Conservation (phyloP, 1,140 invertebrate genomes). For the Phymorhynchus buccinoides region DNA sequence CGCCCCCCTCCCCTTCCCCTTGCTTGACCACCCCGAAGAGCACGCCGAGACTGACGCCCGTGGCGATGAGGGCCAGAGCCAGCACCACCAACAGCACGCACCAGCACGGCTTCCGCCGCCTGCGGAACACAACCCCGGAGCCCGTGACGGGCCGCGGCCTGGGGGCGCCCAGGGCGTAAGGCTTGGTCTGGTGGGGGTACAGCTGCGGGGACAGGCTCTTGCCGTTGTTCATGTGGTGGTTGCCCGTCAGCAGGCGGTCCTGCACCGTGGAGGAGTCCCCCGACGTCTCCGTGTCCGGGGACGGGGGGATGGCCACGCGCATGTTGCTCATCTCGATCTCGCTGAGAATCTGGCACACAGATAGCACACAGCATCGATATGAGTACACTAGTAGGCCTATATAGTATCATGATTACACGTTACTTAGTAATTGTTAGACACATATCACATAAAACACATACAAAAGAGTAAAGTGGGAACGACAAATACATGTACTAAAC, state of each 20-base stretch:
- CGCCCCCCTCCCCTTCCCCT: not conserved
- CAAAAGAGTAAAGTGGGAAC: not conserved
- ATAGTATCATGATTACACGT: not conserved
- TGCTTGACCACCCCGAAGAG: slow-evolving; percentile 44
- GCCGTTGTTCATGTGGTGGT: slow-evolving; percentile 31
- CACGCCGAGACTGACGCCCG: slow-evolving; percentile 34
- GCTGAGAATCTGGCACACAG: slow-evolving; percentile 42
- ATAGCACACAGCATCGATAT: too few relatives aligned
- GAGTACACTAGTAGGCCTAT: not conserved
- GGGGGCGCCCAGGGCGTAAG: slow-evolving; percentile 27
- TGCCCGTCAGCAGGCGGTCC: slow-evolving; percentile 46
- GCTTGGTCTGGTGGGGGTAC: slow-evolving; percentile 37
- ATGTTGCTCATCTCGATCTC: slow-evolving; percentile 47
- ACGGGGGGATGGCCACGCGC: slow-evolving; percentile 27
- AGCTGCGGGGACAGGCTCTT: slow-evolving; percentile 28
- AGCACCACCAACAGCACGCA: slow-evolving; percentile 30
- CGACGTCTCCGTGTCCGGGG: slow-evolving; percentile 11
- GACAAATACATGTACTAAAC: too few relatives aligned
- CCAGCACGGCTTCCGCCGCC: slow-evolving; percentile 41
- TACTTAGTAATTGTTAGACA: not conserved
- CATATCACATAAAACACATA: not conserved
- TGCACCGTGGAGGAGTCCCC: slow-evolving; percentile 43
- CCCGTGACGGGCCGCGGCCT: slow-evolving; percentile 30
- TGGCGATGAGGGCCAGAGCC: slow-evolving; percentile 32
- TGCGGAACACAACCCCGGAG: slow-evolving; percentile 42